Percentiles rank a stretch among this genome's conserved stretches.
phyloP scores from a whole-genome alignment of 2,113 vertebrate species.

The Geococcyx californianus region DNA sequence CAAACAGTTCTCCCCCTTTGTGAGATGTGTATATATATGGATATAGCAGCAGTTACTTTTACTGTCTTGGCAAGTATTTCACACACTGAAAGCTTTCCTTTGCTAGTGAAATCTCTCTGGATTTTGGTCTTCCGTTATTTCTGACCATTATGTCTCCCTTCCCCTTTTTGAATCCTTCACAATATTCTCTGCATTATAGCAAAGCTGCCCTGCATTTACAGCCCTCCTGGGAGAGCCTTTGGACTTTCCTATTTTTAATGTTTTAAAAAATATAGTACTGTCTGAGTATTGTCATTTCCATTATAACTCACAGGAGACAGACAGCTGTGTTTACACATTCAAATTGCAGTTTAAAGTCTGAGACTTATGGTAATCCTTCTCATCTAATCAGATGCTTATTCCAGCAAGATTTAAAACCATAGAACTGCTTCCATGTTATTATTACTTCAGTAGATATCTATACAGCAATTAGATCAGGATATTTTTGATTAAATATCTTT shows the following conservation, averaged over 20 bases:
- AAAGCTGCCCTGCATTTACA: not conserved
- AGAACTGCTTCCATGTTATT: not conserved
- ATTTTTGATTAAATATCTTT: not conserved
- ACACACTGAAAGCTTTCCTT: not conserved
- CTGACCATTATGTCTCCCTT: not conserved
- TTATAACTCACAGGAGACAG: not conserved
- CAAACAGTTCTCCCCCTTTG: not conserved
- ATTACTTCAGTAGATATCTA: not conserved
- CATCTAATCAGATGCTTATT: slow-evolving; percentile 36
- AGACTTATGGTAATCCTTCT: slow-evolving; percentile 22
- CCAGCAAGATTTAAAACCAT: not conserved
- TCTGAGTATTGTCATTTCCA: not conserved
- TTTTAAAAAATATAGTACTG: not conserved
- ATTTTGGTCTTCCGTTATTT: not conserved
- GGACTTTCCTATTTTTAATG: not conserved
- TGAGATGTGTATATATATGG: not conserved
- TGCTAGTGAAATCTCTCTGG: not conserved
- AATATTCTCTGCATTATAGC: not conserved
- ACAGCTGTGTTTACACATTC: slow-evolving; percentile 44
- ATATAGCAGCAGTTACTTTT: not conserved
- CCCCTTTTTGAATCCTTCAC: not conserved
- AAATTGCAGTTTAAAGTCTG: slow-evolving; percentile 1
- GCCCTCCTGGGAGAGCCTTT: not conserved
- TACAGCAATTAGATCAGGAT: not conserved
- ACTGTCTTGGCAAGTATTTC: not conserved